A percentile compares a stretch with the other conserved stretches of the same genome.
These are phyloP conservation scores for Verasper variegatus DNA, from an alignment of 2,113 vertebrate genomes.

Conservation along the genomic window DNA sequence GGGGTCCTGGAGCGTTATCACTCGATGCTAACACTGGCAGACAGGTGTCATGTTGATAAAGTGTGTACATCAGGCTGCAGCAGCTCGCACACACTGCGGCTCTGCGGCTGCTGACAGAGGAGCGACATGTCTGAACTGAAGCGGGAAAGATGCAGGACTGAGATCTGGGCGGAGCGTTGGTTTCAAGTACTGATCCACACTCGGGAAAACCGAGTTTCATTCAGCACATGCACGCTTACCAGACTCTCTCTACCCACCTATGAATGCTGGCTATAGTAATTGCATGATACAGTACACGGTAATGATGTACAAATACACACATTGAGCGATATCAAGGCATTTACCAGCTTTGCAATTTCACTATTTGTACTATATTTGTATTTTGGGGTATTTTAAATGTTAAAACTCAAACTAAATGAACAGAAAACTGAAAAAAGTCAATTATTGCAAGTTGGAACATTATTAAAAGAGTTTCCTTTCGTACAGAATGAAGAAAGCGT, in stretches of 20 bases:
- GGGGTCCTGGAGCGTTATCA: slow-evolving; percentile 39
- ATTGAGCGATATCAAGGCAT: too few relatives aligned
- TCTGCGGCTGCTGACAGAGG: background rate
- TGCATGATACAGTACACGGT: too few relatives aligned
- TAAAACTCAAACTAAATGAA: too few relatives aligned
- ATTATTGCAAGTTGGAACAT: too few relatives aligned
- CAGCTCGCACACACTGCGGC: background rate
- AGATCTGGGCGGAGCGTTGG: slow-evolving; percentile 42
- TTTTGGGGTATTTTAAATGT: too few relatives aligned
- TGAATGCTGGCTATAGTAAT: too few relatives aligned
- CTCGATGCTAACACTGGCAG: background rate
- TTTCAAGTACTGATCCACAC: slow-evolving; percentile 6
- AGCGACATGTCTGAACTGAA: background rate
- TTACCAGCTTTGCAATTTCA: too few relatives aligned
- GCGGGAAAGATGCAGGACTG: background rate
- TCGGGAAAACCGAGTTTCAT: background rate
- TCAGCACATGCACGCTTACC: background rate
- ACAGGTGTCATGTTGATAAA: background rate
- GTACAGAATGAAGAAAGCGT: background rate
- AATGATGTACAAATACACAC: too few relatives aligned
- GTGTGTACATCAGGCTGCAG: background rate
- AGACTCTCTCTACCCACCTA: too few relatives aligned
- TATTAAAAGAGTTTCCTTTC: too few relatives aligned
- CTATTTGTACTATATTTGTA: too few relatives aligned
- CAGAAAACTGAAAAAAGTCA: too few relatives aligned